Evolutionary conservation across 2,888 invertebrate species (phyloP).

Genomic region (Danaus chrysippus): DNA sequence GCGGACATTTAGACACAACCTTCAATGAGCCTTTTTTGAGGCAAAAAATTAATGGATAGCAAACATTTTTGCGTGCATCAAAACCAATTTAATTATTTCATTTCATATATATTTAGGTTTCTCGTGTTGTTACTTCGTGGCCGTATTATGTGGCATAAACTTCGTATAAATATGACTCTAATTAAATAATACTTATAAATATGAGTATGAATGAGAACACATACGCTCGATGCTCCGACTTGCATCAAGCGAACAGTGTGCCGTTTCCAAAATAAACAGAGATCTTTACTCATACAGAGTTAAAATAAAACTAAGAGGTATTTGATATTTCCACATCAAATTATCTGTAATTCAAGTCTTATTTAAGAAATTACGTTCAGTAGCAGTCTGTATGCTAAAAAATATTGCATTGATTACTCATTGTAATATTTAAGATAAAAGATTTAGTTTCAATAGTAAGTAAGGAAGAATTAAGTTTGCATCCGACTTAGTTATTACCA

Average conservation of each 20-base stretch:
- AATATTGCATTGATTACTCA: background rate
- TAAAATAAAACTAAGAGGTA: constrained; percentile 55
- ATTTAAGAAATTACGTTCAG: background rate
- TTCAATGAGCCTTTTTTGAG: constrained; percentile 55
- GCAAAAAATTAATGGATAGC: background rate
- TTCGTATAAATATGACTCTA: background rate
- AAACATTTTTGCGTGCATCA: no score
- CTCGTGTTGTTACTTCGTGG: no score
- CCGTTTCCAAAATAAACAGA: constrained; percentile 49
- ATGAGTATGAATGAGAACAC: background rate
- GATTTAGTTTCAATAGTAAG: background rate
- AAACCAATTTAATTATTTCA: no score
- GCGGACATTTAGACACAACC: constrained; percentile 67
- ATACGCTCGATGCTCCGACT: background rate
- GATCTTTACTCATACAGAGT: constrained; percentile 62
- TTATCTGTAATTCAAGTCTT: constrained; percentile 8
- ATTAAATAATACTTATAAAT: constrained; percentile 7
- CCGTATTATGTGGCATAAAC: background rate
- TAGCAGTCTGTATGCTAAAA: background rate
- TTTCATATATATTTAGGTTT: no score
- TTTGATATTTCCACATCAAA: constrained; percentile 14
- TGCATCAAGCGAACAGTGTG: constrained; percentile 22
- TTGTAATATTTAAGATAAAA: background rate
- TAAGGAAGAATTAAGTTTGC: no score
- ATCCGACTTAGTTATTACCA: no score